Conservation (phyloP, 2,888 invertebrate species). For the Antheraea assamensis region DNA sequence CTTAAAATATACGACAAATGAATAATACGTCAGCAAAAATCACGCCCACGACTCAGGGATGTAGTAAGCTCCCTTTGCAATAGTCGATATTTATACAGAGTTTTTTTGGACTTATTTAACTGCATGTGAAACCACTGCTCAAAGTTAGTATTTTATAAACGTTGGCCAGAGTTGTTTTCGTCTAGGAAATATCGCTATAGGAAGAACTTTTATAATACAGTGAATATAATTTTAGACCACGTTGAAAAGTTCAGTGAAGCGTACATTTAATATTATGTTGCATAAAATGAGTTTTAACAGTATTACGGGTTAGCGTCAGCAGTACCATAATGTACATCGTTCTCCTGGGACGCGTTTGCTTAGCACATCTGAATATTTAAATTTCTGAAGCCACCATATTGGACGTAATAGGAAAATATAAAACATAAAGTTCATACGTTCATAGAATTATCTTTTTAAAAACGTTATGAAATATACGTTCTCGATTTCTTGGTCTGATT, state of each 20-base stretch:
- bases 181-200: neutral
- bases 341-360: neutral
- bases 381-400: neutral
- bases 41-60: too few relatives aligned
- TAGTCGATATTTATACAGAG: too few relatives aligned
- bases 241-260: neutral
- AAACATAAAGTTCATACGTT: neutral
- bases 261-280: neutral
- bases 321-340: slow-evolving; percentile 4
- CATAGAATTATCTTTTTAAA: neutral
- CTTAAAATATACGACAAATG: too few relatives aligned
- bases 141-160: neutral
- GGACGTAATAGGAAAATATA: slow-evolving; percentile 3
- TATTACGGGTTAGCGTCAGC: slow-evolving; percentile 9
- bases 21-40: too few relatives aligned
- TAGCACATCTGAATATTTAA: slow-evolving; percentile 14
- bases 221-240: neutral
- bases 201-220: neutral
- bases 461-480: neutral
- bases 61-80: too few relatives aligned
- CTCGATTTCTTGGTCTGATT: too few relatives aligned
- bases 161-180: neutral
- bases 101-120: too few relatives aligned
- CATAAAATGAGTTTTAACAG: neutral
- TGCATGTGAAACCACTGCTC: too few relatives aligned